Evolutionary conservation across 2,888 invertebrate species (phyloP).

Genomic region (Ophion slaviceki): DNA sequence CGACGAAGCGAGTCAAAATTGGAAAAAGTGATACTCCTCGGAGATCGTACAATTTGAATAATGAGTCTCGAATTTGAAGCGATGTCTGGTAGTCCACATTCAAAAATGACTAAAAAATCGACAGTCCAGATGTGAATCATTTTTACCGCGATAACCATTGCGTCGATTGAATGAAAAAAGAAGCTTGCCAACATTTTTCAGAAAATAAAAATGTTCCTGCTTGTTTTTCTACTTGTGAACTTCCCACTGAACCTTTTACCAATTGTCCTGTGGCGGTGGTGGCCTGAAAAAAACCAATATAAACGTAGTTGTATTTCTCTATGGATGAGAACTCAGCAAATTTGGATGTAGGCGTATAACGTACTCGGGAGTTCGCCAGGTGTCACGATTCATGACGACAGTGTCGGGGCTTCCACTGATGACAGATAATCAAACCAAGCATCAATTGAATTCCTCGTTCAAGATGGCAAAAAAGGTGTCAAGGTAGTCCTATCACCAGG

Average conservation of each 20-base stretch:
- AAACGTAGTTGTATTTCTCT: neutral
- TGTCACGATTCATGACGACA: constrained; percentile 75
- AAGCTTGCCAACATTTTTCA: constrained; percentile 20
- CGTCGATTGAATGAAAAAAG: constrained; percentile 17
- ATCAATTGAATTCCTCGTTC: constrained; percentile 1
- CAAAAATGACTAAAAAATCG: too few relatives aligned
- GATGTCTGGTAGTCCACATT: too few relatives aligned
- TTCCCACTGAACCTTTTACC: constrained; percentile 69
- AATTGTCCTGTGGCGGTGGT: constrained; percentile 76
- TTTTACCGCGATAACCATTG: neutral
- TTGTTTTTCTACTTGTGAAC: neutral
- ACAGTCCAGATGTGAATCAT: neutral
- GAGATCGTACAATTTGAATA: too few relatives aligned
- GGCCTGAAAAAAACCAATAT: constrained; percentile 62
- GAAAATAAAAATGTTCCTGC: constrained; percentile 1
- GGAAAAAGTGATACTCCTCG: too few relatives aligned
- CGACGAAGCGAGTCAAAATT: too few relatives aligned
- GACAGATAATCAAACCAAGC: neutral
- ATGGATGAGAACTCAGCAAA: neutral
- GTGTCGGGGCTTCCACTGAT: constrained; percentile 78
- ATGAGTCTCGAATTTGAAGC: too few relatives aligned
- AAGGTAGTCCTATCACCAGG: neutral
- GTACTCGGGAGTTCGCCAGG: constrained; percentile 80
- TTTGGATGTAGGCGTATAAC: constrained; percentile 54
- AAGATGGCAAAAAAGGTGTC: neutral